phyloP scores from a whole-genome alignment of 2,888 invertebrate genomes.

The Dascillus cervinus region DNA sequence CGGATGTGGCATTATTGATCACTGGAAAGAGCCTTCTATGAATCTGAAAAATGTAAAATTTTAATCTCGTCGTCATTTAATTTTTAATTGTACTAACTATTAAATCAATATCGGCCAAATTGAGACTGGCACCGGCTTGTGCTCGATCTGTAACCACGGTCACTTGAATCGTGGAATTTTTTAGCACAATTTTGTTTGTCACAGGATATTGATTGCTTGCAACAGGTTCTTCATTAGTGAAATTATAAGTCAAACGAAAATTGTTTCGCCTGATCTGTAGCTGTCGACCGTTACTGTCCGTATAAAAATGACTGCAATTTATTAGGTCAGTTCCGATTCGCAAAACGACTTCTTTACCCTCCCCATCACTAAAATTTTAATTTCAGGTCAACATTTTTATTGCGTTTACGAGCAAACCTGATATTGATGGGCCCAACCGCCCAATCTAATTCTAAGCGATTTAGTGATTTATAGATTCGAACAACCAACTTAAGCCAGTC shows the following conservation, averaged over 20 bases:
- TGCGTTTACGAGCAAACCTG: slow-evolving; percentile 34
- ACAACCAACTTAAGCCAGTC: slow-evolving; percentile 71
- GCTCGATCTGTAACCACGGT: slow-evolving; percentile 54
- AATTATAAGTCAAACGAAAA: slow-evolving; percentile 52
- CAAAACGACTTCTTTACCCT: slow-evolving; percentile 64
- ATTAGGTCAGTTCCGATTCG: slow-evolving; percentile 53
- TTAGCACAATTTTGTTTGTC: slow-evolving; percentile 50
- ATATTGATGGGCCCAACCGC: slow-evolving; percentile 67
- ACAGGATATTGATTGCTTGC: slow-evolving; percentile 71
- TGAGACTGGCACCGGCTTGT: slow-evolving; percentile 54
- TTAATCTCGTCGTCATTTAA: no score
- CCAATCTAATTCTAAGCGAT: slow-evolving; percentile 65
- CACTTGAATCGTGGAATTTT: slow-evolving; percentile 39
- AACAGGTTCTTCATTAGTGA: slow-evolving; percentile 46
- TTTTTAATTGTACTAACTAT: slow-evolving; percentile 50
- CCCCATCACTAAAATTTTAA: slow-evolving; percentile 25
- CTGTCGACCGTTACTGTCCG: slow-evolving; percentile 74
- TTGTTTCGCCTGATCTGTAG: slow-evolving; percentile 53
- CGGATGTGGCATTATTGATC: slow-evolving; percentile 83
- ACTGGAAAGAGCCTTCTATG: slow-evolving; percentile 76
- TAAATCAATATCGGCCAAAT: slow-evolving; percentile 68
- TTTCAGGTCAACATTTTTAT: not conserved
- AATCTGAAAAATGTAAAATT: slow-evolving; percentile 41
- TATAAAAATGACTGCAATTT: slow-evolving; percentile 55
- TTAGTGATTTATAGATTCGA: slow-evolving; percentile 55